A percentile compares a stretch with the other conserved stretches of the same genome.
phyloP scores from a whole-genome alignment of 1,140 invertebrate species.

The Scaptomyza pallida region DNA sequence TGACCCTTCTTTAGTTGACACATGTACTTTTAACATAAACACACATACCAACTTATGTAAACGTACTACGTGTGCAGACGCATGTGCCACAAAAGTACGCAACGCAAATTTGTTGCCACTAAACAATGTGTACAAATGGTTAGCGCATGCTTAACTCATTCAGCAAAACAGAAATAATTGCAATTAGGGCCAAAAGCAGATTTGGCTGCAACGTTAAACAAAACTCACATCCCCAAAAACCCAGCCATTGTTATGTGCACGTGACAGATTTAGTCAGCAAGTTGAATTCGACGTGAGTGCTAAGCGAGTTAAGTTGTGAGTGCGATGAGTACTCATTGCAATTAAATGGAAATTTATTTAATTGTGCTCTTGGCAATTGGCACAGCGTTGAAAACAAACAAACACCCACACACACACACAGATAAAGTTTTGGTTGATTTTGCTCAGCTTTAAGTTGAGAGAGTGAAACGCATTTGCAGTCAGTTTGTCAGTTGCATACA shows the following conservation, averaged over 20 bases:
- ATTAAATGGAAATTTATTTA: conserved; percentile 53
- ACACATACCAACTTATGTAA: too few relatives aligned
- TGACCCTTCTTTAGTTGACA: background rate
- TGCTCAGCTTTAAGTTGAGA: conserved; percentile 31
- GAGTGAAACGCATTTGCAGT: conserved; percentile 5
- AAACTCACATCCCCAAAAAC: conserved; percentile 2
- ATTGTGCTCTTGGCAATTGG: conserved; percentile 26
- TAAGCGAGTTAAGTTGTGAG: conserved; percentile 15
- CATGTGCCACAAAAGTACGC: background rate
- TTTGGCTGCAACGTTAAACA: background rate
- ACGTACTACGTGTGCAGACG: background rate
- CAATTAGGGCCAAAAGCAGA: conserved; percentile 22
- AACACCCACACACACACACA: background rate
- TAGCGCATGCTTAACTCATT: conserved; percentile 37
- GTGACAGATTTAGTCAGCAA: conserved; percentile 40
- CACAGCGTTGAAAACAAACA: background rate
- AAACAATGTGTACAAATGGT: conserved; percentile 17
- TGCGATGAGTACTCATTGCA: conserved; percentile 16
- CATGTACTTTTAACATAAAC: background rate
- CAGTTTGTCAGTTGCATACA: conserved; percentile 34
- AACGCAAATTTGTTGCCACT: conserved; percentile 1
- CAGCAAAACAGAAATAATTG: conserved; percentile 33
- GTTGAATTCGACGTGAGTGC: conserved; percentile 19
- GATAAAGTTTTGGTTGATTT: background rate
- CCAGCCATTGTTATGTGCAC: conserved; percentile 35